phyloP scores from a whole-genome alignment of 2,113 vertebrate species.

The Hoplias malabaricus region DNA sequence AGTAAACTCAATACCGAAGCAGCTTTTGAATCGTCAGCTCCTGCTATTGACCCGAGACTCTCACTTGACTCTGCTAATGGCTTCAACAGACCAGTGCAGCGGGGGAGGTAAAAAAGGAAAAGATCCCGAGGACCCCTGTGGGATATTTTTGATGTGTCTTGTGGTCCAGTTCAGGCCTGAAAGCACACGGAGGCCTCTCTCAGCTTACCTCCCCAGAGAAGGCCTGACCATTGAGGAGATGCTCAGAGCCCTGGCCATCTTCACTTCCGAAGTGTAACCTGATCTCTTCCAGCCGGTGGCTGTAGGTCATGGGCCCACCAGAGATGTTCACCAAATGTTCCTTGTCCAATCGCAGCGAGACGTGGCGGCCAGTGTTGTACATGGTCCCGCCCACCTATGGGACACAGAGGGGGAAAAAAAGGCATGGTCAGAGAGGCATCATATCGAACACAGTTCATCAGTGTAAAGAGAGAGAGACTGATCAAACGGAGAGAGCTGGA shows the following conservation, averaged over 20 bases:
- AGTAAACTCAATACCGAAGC: neutral
- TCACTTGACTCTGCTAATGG: conserved; percentile 5
- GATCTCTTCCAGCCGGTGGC: conserved; percentile 95
- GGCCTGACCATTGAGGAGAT: conserved; percentile 95
- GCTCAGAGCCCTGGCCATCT: conserved; percentile 94
- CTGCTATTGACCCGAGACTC: neutral
- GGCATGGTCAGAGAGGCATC: neutral
- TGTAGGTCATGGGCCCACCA: conserved; percentile 96
- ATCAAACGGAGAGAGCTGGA: neutral
- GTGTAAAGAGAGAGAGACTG: neutral
- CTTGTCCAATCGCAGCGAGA: conserved; percentile 94
- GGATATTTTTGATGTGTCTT: conserved; percentile 38
- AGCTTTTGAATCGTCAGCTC: conserved; percentile 1
- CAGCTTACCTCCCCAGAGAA: conserved; percentile 92
- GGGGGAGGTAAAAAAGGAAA: neutral
- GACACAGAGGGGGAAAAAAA: neutral
- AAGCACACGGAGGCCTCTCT: neutral
- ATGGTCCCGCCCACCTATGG: conserved; percentile 94
- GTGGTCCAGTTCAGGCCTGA: neutral
- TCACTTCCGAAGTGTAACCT: conserved; percentile 96
- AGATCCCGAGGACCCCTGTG: neutral
- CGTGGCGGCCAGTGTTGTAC: conserved; percentile 98
- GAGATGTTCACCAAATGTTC: conserved; percentile 98
- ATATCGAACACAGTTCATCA: neutral
- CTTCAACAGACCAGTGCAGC: conserved; percentile 3